phyloP scores from a whole-genome alignment of 1,140 invertebrate genomes.

The Tetramorium simillimum region DNA sequence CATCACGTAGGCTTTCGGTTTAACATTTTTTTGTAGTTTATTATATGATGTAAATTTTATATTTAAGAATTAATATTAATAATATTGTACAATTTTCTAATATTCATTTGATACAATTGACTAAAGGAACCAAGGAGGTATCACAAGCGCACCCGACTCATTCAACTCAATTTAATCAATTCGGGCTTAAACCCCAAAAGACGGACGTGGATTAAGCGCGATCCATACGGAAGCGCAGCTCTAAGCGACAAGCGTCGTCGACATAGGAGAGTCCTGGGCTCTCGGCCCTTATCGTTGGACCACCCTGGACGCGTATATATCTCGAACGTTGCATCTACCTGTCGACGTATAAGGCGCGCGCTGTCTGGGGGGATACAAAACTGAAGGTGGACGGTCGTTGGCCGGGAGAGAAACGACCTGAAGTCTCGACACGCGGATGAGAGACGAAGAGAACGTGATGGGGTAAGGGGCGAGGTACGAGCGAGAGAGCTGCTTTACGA shows the following conservation, averaged over 20 bases:
- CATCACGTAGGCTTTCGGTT: too few relatives aligned
- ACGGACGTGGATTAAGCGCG: slow-evolving; percentile 2
- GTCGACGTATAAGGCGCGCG: slow-evolving; percentile 60
- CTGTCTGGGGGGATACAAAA: slow-evolving; percentile 60
- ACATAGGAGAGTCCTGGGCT: background rate
- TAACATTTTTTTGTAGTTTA: too few relatives aligned
- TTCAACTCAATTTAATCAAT: slow-evolving; percentile 24
- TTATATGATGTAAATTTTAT: background rate
- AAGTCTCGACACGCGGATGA: slow-evolving; percentile 36
- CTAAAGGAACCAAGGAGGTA: background rate
- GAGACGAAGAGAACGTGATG: background rate
- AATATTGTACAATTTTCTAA: background rate
- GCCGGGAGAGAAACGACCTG: slow-evolving; percentile 72
- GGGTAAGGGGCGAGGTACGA: background rate
- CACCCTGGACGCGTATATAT: slow-evolving; percentile 57
- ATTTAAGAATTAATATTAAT: background rate
- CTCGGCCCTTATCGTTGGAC: slow-evolving; percentile 38
- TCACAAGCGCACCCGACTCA: background rate
- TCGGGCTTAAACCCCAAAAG: background rate
- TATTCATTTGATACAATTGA: background rate
- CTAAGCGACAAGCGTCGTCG: background rate
- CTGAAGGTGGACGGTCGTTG: slow-evolving; percentile 71
- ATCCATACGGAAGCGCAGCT: slow-evolving; percentile 13
- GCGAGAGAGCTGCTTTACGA: slow-evolving; percentile 53
- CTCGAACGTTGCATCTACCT: slow-evolving; percentile 56